Percentiles rank a stretch among this genome's conserved stretches.
These are phyloP conservation scores for Hystrix brachyura DNA, from an alignment of 2,113 vertebrate genomes.

Conservation along the genomic window DNA sequence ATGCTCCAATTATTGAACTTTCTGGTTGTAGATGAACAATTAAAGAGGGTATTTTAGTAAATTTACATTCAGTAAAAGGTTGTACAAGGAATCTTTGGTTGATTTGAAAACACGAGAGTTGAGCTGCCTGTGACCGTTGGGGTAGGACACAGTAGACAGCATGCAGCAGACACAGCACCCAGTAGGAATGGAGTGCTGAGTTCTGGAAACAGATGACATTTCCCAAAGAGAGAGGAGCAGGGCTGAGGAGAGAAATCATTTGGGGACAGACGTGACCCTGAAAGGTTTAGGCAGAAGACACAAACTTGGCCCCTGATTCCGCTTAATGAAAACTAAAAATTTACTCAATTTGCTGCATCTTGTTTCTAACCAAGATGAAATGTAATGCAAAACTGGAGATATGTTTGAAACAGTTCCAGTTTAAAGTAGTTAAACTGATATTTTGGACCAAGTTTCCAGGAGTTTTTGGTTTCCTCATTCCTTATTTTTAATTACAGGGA, in stretches of 20 bases:
- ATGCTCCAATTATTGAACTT: background rate
- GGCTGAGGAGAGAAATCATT: background rate
- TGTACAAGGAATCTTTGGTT: background rate
- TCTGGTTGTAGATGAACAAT: background rate
- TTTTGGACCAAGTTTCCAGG: background rate
- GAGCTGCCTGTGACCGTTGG: background rate
- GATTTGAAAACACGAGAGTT: background rate
- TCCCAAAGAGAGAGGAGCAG: background rate
- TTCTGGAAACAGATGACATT: background rate
- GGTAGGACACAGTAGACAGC: background rate
- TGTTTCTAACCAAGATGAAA: background rate
- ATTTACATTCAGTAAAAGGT: background rate
- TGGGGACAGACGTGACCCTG: background rate
- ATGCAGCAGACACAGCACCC: background rate
- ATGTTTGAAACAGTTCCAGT: constrained; percentile 12
- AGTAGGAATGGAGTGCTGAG: background rate
- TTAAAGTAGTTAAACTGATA: background rate
- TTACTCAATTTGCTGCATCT: background rate
- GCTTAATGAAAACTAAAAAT: background rate
- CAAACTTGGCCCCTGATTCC: background rate
- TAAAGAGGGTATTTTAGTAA: background rate
- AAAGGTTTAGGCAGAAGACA: background rate
- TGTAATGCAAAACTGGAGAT: constrained; percentile 23
- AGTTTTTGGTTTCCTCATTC: background rate
- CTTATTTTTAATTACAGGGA: constrained; percentile 3